Evolutionary conservation across 2,888 invertebrate genomes (phyloP).

Genomic region (Dryadula phaetusa): DNA sequence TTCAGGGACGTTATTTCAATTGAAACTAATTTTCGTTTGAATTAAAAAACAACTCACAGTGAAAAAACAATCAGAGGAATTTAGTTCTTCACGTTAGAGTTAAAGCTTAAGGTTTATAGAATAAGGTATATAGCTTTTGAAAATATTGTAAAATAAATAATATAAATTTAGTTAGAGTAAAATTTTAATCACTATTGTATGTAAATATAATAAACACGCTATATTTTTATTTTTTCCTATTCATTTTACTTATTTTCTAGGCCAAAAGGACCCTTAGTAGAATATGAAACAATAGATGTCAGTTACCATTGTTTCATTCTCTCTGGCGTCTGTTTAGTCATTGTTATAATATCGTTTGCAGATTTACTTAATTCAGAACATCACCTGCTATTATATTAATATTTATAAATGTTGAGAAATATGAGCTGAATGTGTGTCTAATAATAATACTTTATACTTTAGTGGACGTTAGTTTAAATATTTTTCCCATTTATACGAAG

Average conservation of each 20-base stretch:
- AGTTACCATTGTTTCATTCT: slow-evolving; percentile 32
- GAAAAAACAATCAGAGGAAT: not conserved
- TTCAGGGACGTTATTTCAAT: slow-evolving; percentile 31
- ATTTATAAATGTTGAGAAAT: not conserved
- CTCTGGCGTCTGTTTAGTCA: slow-evolving; percentile 23
- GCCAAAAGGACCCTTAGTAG: slow-evolving; percentile 30
- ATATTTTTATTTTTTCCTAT: slow-evolving; percentile 1
- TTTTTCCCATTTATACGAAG: not conserved
- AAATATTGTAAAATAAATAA: not conserved
- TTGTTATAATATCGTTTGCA: slow-evolving; percentile 25
- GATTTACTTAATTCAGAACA: slow-evolving; percentile 16
- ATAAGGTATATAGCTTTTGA: not conserved
- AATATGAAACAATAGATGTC: slow-evolving; percentile 33
- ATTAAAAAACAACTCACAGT: not conserved
- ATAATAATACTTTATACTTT: not conserved
- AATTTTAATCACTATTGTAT: not conserved
- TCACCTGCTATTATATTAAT: slow-evolving; percentile 2
- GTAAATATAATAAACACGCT: too few relatives aligned
- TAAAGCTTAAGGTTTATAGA: not conserved
- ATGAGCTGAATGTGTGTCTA: not conserved
- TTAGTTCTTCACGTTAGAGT: not conserved
- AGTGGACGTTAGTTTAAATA: not conserved
- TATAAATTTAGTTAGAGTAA: not conserved
- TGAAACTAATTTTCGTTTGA: slow-evolving; percentile 13
- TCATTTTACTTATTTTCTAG: slow-evolving; percentile 21